Conservation (phyloP, 2,888 invertebrate genomes). For the Sphaeridia pumilis region DNA sequence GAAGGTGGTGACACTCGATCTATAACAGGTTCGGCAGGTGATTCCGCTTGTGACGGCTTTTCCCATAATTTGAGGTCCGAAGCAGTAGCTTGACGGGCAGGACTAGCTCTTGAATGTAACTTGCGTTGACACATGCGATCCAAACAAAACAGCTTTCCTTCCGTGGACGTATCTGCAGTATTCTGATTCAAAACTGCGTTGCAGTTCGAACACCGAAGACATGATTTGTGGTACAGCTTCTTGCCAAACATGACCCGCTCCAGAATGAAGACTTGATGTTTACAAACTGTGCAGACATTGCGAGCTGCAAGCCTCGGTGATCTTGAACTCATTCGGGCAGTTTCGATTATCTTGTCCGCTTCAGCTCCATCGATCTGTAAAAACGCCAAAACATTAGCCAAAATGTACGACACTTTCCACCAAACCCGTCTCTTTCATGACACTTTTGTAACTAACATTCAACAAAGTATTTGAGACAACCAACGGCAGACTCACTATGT, state of each 20-base stretch:
- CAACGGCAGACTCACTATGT: too few relatives aligned
- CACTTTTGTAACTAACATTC: neutral
- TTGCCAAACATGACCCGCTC: slow-evolving; percentile 31
- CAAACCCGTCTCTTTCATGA: neutral
- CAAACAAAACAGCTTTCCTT: slow-evolving; percentile 28
- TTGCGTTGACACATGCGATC: slow-evolving; percentile 27
- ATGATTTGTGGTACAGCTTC: slow-evolving; percentile 33
- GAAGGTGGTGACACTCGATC: neutral
- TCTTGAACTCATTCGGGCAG: slow-evolving; percentile 18
- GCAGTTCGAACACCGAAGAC: slow-evolving; percentile 33
- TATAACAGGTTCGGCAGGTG: neutral
- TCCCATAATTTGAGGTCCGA: slow-evolving; percentile 1
- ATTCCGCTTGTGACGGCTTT: neutral
- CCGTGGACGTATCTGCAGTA: slow-evolving; percentile 28
- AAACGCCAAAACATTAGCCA: neutral
- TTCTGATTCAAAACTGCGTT: slow-evolving; percentile 29
- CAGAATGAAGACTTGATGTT: slow-evolving; percentile 32
- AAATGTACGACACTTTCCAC: neutral
- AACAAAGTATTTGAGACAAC: neutral
- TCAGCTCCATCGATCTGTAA: slow-evolving; percentile 5
- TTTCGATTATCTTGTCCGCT: slow-evolving; percentile 23
- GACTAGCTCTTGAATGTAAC: slow-evolving; percentile 15
- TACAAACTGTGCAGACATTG: slow-evolving; percentile 29
- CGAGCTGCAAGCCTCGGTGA: slow-evolving; percentile 21
- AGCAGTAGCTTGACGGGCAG: neutral